Conservation (phyloP, 2,888 invertebrate species). For the Esperia sulphurella region DNA sequence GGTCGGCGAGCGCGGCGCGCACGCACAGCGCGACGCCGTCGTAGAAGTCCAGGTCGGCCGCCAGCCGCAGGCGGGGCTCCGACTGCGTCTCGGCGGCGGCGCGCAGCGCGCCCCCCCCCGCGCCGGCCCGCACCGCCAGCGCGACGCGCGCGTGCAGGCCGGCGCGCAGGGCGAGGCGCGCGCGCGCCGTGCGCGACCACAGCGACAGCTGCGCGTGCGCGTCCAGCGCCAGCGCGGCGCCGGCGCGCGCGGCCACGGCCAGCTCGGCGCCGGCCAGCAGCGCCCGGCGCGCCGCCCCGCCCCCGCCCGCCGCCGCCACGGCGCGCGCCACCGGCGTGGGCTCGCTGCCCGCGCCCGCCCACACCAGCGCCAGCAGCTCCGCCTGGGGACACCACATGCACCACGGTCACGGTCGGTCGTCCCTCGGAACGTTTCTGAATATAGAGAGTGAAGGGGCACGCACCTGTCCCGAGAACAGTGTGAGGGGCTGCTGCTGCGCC, state of each 20-base stretch:
- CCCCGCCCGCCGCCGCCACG: constrained; percentile 13
- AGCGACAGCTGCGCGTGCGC: not conserved
- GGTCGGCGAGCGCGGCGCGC: constrained; percentile 31
- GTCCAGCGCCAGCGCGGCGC: constrained; percentile 16
- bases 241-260: constrained; percentile 17
- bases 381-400: constrained; percentile 25
- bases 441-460: not conserved
- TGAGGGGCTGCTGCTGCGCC: constrained; percentile 31
- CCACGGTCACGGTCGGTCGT: not conserved
- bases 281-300: constrained; percentile 17
- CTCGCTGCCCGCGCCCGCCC: constrained; percentile 54
- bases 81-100: constrained; percentile 14
- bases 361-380: constrained; percentile 58
- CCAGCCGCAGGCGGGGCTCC: constrained; percentile 36
- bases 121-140: constrained; percentile 8
- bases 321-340: constrained; percentile 51
- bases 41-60: constrained; percentile 58
- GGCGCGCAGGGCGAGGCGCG: constrained; percentile 29
- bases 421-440: not conserved
- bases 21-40: constrained; percentile 50
- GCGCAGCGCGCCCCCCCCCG: constrained; percentile 17
- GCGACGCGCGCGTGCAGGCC: constrained; percentile 18
- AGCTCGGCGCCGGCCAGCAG: constrained; percentile 21
- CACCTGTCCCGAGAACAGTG: constrained; percentile 35
- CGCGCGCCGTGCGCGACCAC: constrained; percentile 9